Conservation (phyloP, 2,113 vertebrate species). For the Notechis scutatus region DNA sequence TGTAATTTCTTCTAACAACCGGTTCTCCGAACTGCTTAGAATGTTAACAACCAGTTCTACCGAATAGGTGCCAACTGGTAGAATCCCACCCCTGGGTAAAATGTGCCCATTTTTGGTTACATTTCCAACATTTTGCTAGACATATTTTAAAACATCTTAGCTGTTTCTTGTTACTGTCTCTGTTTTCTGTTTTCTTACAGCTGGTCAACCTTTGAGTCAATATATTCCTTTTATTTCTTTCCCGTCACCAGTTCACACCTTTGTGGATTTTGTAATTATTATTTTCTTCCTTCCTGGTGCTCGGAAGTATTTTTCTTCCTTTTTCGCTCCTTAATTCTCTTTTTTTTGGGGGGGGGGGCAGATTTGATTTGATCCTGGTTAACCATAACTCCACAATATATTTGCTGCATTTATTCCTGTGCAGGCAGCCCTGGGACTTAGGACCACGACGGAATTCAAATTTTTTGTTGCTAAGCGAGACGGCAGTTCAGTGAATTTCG, state of each 20-base stretch:
- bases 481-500: background rate
- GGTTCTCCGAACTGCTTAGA: no score
- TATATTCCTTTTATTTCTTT: background rate
- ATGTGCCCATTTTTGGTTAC: no score
- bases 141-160: no score
- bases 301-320: background rate
- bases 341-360: no score
- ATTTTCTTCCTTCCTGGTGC: background rate
- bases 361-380: no score
- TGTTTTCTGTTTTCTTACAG: background rate
- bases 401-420: background rate
- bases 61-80: no score
- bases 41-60: no score
- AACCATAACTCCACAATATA: background rate
- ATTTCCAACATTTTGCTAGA: no score
- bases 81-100: no score
- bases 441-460: background rate
- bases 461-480: background rate
- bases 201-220: background rate
- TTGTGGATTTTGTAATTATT: background rate
- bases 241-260: background rate
- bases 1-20: no score
- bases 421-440: background rate
- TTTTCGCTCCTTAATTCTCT: background rate
- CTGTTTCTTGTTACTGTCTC: background rate